Conservation (phyloP, 2,888 invertebrate genomes). For the Eupithecia centaureata region DNA sequence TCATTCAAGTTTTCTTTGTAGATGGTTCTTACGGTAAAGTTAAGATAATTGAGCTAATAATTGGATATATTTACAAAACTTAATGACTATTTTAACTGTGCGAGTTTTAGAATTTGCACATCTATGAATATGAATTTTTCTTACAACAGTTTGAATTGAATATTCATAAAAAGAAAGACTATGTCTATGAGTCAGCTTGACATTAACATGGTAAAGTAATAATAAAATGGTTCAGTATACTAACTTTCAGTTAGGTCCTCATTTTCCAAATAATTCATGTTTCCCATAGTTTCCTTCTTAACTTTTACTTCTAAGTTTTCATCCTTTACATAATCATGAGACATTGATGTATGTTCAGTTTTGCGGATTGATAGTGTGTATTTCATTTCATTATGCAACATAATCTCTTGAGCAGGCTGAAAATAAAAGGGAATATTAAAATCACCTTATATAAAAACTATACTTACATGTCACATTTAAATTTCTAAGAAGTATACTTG, state of each 20-base stretch:
- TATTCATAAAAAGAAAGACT: no score
- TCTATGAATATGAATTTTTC: no score
- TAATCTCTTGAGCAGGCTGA: conserved; percentile 14
- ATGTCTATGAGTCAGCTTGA: no score
- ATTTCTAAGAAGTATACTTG: no score
- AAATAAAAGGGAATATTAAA: background rate
- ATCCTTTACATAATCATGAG: conserved; percentile 18
- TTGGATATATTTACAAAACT: no score
- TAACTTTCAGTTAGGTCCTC: conserved; percentile 16
- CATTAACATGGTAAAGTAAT: no score
- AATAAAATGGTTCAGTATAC: background rate
- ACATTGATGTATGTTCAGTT: conserved; percentile 17
- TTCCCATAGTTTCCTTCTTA: conserved; percentile 18
- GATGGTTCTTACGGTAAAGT: no score
- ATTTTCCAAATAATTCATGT: background rate
- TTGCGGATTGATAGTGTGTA: conserved; percentile 7
- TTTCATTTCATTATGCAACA: conserved; percentile 3
- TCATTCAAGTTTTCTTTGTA: no score
- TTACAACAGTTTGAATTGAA: no score
- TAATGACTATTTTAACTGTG: no score
- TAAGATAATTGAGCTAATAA: no score
- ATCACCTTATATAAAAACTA: background rate
- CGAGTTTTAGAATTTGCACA: no score
- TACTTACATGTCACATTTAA: background rate
- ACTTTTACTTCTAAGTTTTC: conserved; percentile 19